These are phyloP conservation scores for Blastobasis adustella DNA, from an alignment of 2,888 invertebrate genomes.

Conservation along the genomic window DNA sequence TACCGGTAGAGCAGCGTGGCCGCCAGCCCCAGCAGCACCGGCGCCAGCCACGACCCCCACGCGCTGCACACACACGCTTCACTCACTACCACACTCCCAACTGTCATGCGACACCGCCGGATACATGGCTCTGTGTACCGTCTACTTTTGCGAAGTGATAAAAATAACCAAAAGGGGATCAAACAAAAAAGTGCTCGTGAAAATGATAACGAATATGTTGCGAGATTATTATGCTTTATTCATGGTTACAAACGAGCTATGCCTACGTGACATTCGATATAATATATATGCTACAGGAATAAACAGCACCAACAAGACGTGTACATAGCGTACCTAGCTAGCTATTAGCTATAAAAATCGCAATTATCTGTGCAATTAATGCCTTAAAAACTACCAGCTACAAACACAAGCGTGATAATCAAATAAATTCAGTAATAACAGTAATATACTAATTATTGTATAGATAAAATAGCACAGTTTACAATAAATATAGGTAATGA, in stretches of 20 bases:
- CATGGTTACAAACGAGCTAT: not conserved
- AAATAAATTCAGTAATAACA: no score
- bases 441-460: no score
- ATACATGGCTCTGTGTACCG: slow-evolving; percentile 37
- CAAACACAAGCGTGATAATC: no score
- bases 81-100: no score
- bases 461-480: no score
- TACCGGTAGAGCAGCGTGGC: slow-evolving; percentile 82
- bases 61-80: slow-evolving; percentile 30
- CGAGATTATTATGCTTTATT: slow-evolving; percentile 8
- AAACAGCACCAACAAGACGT: slow-evolving; percentile 3
- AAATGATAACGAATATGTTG: slow-evolving; percentile 26
- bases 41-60: slow-evolving; percentile 79
- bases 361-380: not conserved
- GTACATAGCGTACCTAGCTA: no score
- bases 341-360: no score
- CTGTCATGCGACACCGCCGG: slow-evolving; percentile 2
- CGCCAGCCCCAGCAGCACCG: slow-evolving; percentile 78
- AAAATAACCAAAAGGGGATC: slow-evolving; percentile 10
- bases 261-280: not conserved
- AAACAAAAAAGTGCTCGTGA: slow-evolving; percentile 9
- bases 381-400: not conserved
- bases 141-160: not conserved
- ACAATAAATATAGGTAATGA: no score
- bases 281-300: slow-evolving; percentile 7